Percentiles rank a stretch among this genome's conserved stretches.
Evolutionary conservation across 2,888 invertebrate species (phyloP).

Genomic region (Bellardia pandia): DNA sequence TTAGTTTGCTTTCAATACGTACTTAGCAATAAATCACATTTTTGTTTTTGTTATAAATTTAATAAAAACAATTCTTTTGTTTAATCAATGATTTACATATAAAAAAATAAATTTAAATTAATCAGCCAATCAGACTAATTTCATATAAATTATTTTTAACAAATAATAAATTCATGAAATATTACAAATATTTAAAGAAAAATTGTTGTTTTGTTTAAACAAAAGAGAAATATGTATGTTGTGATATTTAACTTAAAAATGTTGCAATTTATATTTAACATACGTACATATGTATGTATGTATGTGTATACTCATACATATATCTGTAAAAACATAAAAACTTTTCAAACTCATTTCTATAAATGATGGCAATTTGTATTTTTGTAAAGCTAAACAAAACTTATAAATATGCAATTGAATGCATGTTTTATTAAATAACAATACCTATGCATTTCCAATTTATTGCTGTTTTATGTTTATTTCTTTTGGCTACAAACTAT

Average conservation of each 20-base stretch:
- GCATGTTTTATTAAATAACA: neutral
- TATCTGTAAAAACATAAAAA: neutral
- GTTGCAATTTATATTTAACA: neutral
- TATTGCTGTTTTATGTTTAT: neutral
- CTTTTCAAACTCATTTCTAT: slow-evolving; percentile 1
- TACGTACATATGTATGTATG: neutral
- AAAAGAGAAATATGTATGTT: neutral
- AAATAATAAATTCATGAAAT: slow-evolving; percentile 1
- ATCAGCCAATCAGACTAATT: neutral
- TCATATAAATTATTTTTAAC: neutral
- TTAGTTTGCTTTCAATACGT: too few relatives aligned
- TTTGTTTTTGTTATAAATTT: too few relatives aligned
- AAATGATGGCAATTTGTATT: neutral
- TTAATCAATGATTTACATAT: too few relatives aligned
- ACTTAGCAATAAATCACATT: too few relatives aligned
- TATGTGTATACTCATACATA: neutral
- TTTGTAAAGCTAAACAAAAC: slow-evolving; percentile 1
- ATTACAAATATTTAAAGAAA: neutral
- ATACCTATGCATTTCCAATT: slow-evolving; percentile 1
- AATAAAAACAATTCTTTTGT: too few relatives aligned
- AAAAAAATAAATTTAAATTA: neutral
- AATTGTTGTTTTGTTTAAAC: neutral
- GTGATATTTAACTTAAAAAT: slow-evolving; percentile 3
- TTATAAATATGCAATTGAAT: slow-evolving; percentile 4
- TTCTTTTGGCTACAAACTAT: neutral